Conservation (phyloP, 1,140 invertebrate species). For the Diachasma alloeum region DNA sequence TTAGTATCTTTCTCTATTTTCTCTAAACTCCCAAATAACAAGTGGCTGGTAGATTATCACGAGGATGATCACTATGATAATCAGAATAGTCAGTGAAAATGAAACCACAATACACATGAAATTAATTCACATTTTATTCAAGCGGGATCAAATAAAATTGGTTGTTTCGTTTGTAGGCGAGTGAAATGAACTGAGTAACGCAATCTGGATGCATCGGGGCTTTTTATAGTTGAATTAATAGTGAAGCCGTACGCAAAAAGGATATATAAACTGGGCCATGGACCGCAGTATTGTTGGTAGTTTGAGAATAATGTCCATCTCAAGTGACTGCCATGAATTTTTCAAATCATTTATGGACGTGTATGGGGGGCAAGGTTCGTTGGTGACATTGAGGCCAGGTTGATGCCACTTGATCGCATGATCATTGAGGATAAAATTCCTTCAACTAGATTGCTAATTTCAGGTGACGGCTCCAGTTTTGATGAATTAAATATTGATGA, state of each 20-base stretch:
- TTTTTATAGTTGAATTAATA: slow-evolving; percentile 52
- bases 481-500: no score
- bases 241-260: slow-evolving; percentile 42
- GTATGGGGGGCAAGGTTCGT: slow-evolving; percentile 50
- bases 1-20: neutral
- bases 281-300: slow-evolving; percentile 40
- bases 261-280: slow-evolving; percentile 59
- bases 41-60: slow-evolving; percentile 49
- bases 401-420: neutral
- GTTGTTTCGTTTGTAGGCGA: slow-evolving; percentile 18
- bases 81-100: slow-evolving; percentile 44
- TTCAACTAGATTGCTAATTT: no score
- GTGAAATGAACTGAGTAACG: slow-evolving; percentile 39
- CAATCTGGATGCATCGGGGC: slow-evolving; percentile 35
- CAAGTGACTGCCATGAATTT: neutral
- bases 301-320: neutral
- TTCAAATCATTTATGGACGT: neutral
- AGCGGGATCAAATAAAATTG: neutral
- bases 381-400: slow-evolving; percentile 37
- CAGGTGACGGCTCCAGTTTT: no score
- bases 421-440: neutral
- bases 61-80: slow-evolving; percentile 39
- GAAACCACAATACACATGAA: slow-evolving; percentile 41
- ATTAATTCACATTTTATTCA: slow-evolving; percentile 31
- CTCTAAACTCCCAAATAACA: slow-evolving; percentile 43